phyloP scores from a whole-genome alignment of 1,140 invertebrate species.

The Globodera rostochiensis region DNA sequence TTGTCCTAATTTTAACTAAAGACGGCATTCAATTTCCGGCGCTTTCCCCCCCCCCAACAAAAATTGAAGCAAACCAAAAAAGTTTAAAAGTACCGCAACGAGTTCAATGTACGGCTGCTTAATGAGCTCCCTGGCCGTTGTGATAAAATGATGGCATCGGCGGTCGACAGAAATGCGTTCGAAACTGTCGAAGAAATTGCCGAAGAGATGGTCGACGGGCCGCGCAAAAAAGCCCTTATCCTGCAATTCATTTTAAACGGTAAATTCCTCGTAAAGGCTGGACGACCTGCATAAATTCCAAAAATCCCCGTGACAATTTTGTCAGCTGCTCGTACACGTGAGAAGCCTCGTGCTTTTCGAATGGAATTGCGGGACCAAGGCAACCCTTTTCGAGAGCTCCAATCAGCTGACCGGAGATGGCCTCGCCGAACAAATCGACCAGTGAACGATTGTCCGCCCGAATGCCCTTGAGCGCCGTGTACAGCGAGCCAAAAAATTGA shows the following conservation, averaged over 20 bases:
- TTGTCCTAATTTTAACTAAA: too few relatives aligned
- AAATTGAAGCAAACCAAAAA: conserved; percentile 9
- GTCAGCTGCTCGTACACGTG: conserved; percentile 26
- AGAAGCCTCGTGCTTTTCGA: conserved; percentile 31
- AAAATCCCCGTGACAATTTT: conserved; percentile 13
- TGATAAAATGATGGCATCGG: conserved; percentile 36
- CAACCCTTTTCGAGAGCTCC: conserved; percentile 40
- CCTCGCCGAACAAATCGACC: conserved; percentile 30
- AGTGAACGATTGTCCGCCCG: conserved; percentile 33
- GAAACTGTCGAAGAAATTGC: conserved; percentile 34
- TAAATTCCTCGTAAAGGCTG: neutral
- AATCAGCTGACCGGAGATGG: conserved; percentile 32
- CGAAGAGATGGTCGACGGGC: conserved; percentile 31
- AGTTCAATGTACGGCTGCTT: conserved; percentile 43
- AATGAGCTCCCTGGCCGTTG: conserved; percentile 39
- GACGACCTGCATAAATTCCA: conserved; percentile 37
- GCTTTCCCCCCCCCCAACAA: neutral
- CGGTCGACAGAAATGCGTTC: conserved; percentile 46
- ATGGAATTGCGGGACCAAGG: conserved; percentile 43
- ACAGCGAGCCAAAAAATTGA: conserved; percentile 32
- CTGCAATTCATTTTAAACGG: conserved; percentile 32
- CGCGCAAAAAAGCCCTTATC: conserved; percentile 37
- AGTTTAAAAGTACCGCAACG: conserved; percentile 23
- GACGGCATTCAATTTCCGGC: neutral
- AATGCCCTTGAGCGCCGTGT: conserved; percentile 31